Conservation (phyloP, 2,888 invertebrate genomes). For the Lumbricus terrestris region DNA sequence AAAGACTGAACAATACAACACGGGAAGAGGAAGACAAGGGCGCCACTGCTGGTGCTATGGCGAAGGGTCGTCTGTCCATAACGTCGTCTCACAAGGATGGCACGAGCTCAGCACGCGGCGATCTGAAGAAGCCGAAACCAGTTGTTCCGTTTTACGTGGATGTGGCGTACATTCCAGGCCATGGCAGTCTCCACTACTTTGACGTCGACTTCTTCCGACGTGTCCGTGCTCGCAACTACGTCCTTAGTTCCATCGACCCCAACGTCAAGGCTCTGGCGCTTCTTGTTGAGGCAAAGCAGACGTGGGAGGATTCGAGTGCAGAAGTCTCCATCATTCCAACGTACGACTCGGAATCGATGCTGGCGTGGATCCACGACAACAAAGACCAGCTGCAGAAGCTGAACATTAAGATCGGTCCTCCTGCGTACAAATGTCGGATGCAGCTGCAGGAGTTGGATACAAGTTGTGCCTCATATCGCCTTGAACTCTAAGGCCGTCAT, state of each 20-base stretch:
- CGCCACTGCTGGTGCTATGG: not conserved
- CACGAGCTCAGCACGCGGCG: not conserved
- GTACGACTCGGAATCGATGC: conserved; percentile 91
- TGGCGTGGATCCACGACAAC: conserved; percentile 94
- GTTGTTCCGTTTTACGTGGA: conserved; percentile 72
- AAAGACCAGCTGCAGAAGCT: conserved; percentile 80
- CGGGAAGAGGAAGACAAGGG: not conserved
- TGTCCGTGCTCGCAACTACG: conserved; percentile 88
- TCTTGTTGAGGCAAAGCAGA: conserved; percentile 87
- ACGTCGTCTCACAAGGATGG: not conserved
- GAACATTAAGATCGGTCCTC: conserved; percentile 91
- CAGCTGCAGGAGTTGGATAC: conserved; percentile 88
- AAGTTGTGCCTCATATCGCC: conserved; percentile 92
- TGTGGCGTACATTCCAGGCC: conserved; percentile 90
- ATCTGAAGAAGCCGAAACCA: conserved; percentile 60
- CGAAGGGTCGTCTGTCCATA: not conserved
- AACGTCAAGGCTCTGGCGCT: conserved; percentile 88
- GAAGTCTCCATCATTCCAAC: conserved; percentile 97
- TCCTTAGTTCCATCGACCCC: conserved; percentile 93
- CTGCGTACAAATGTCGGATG: conserved; percentile 93
- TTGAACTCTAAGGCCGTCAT: conserved; percentile 75
- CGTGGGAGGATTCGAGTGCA: conserved; percentile 81
- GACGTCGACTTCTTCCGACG: conserved; percentile 91
- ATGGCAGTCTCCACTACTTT: conserved; percentile 88
- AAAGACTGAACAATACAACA: conserved; percentile 5